These are phyloP conservation scores for Pocillopora meandrina DNA, from an alignment of 92 coral and sea anemone species.

Conservation along the genomic window DNA sequence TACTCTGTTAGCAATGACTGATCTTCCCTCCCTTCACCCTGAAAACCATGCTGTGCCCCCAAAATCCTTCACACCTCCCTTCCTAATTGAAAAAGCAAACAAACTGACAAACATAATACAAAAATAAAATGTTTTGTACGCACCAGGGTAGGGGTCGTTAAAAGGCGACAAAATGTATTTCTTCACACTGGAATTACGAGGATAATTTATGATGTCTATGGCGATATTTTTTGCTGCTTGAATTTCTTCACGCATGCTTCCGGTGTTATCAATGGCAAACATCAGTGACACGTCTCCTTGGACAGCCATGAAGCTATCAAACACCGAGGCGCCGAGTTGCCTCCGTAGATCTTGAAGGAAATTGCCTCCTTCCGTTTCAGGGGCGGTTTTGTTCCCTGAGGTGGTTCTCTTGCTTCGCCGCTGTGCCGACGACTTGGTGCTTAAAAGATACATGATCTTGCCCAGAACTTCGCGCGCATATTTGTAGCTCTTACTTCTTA, in stretches of 20 bases:
- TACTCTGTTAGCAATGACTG: no score
- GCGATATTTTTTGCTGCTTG: conserved; percentile 80
- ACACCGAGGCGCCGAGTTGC: conserved; percentile 57
- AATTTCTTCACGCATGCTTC: conserved; percentile 86
- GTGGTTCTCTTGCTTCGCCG: conserved; percentile 49
- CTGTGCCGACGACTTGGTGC: conserved; percentile 11
- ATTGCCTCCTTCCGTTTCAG: conserved; percentile 53
- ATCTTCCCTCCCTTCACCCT: no score
- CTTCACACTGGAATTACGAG: conserved; percentile 72
- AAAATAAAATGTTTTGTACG: not conserved
- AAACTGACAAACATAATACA: not conserved
- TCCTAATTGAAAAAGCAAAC: not conserved
- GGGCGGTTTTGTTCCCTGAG: not conserved
- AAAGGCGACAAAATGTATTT: conserved; percentile 85
- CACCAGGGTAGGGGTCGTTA: conserved; percentile 73
- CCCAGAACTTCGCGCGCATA: conserved; percentile 55
- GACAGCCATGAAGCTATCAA: conserved; percentile 85
- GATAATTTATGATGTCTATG: conserved; percentile 72
- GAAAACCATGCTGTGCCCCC: no score
- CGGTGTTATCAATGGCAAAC: conserved; percentile 95
- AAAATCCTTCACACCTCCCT: not conserved
- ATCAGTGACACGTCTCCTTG: conserved; percentile 90
- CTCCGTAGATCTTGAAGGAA: conserved; percentile 67
- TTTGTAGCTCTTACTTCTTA: conserved; percentile 49
- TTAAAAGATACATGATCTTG: conserved; percentile 50